phyloP scores from a whole-genome alignment of 2,797 vertebrate genomes.

The Microctenopoma lineatum region DNA sequence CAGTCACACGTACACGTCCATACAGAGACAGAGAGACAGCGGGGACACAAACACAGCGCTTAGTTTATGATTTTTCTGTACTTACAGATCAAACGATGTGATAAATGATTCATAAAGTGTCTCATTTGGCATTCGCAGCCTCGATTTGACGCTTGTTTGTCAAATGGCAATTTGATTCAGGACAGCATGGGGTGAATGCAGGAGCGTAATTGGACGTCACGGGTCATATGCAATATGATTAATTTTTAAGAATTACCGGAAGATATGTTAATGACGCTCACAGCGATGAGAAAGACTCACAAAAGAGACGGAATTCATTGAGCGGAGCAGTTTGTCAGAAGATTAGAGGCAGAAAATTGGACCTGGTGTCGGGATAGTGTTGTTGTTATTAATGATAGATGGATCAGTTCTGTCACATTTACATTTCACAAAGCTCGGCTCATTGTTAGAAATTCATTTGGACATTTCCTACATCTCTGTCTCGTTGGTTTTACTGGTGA shows the following conservation, averaged over 20 bases:
- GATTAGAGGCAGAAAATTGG: conserved; percentile 15
- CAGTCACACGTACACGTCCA: conserved; percentile 67
- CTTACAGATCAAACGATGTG: conserved; percentile 78
- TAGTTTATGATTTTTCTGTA: conserved; percentile 76
- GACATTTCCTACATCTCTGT: conserved; percentile 21
- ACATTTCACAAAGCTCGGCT: conserved; percentile 1
- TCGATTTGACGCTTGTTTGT: conserved; percentile 75
- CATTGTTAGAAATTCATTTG: not conserved
- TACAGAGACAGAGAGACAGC: conserved; percentile 34
- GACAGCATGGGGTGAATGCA: conserved; percentile 66
- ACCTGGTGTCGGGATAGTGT: not conserved
- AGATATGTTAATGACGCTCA: conserved; percentile 61
- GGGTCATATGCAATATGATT: conserved; percentile 65
- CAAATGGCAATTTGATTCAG: conserved; percentile 83
- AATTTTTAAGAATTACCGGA: conserved; percentile 76
- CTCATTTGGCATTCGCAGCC: conserved; percentile 75
- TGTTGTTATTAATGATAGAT: conserved; percentile 23
- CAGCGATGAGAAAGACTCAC: conserved; percentile 5
- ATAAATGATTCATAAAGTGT: conserved; percentile 84
- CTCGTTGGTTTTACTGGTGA: not conserved
- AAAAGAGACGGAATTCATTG: not conserved
- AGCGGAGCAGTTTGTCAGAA: conserved; percentile 23
- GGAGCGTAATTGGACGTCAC: conserved; percentile 63
- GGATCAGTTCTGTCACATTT: conserved; percentile 3
- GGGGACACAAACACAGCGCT: conserved; percentile 68